phyloP scores from a whole-genome alignment of 2,888 invertebrate genomes.

The Dermolepida albohirtum region DNA sequence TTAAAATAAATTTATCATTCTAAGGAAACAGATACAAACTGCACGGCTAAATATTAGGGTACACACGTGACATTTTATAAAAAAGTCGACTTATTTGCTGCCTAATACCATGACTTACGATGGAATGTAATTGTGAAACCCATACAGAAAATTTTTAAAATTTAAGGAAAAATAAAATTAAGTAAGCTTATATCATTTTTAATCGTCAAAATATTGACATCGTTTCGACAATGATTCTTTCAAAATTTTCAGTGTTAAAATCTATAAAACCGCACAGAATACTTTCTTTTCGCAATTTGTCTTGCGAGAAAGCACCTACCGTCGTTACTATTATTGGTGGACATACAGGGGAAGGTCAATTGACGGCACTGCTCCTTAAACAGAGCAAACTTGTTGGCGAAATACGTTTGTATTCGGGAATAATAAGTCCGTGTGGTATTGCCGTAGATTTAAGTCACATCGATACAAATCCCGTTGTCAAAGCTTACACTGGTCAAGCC shows the following conservation, averaged over 20 bases:
- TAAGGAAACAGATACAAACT: too few relatives aligned
- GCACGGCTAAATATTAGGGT: too few relatives aligned
- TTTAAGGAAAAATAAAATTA: too few relatives aligned
- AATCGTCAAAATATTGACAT: too few relatives aligned
- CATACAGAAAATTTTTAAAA: too few relatives aligned
- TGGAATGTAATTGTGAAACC: too few relatives aligned
- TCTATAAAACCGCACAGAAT: constrained; percentile 2
- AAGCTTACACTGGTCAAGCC: constrained; percentile 56
- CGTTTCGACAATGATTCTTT: not conserved
- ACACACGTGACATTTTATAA: too few relatives aligned
- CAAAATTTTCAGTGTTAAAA: constrained; percentile 30
- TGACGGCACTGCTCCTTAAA: constrained; percentile 57
- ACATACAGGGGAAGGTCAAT: constrained; percentile 45
- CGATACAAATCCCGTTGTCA: constrained; percentile 57
- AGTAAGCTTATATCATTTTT: too few relatives aligned
- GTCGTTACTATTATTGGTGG: constrained; percentile 48
- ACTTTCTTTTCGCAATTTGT: constrained; percentile 6
- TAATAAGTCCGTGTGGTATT: constrained; percentile 51
- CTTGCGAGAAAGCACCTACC: constrained; percentile 31
- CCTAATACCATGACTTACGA: too few relatives aligned
- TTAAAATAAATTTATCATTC: too few relatives aligned
- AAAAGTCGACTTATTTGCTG: too few relatives aligned
- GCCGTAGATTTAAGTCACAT: constrained; percentile 60
- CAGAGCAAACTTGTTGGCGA: constrained; percentile 57
- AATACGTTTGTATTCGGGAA: constrained; percentile 58